Evolutionary conservation across 2,888 invertebrate species (phyloP).

Genomic region (Boloria selene): DNA sequence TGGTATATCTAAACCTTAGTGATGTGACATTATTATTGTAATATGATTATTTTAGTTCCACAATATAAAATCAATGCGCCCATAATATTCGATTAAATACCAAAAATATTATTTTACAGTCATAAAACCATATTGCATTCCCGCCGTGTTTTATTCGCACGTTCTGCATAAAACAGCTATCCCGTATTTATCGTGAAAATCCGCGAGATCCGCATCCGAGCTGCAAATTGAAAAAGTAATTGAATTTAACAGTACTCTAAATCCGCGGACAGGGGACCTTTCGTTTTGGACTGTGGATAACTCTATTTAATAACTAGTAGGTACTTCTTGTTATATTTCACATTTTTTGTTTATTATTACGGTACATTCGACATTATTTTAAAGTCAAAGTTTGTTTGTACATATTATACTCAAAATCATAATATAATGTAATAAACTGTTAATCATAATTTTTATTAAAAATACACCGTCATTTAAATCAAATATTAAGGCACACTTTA

Average conservation of each 20-base stretch:
- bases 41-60: not conserved
- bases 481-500: too few relatives aligned
- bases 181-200: slow-evolving; percentile 37
- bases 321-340: not conserved
- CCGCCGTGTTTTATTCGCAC: slow-evolving; percentile 5
- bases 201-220: slow-evolving; percentile 41
- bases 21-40: not conserved
- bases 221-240: slow-evolving; percentile 47
- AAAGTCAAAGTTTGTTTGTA: too few relatives aligned
- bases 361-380: too few relatives aligned
- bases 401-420: too few relatives aligned
- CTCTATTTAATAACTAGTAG: slow-evolving; percentile 15
- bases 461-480: too few relatives aligned
- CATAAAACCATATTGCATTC: slow-evolving; percentile 19
- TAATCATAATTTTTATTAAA: too few relatives aligned
- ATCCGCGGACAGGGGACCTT: slow-evolving; percentile 27
- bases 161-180: slow-evolving; percentile 23
- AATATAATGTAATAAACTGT: too few relatives aligned
- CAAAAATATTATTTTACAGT: slow-evolving; percentile 18
- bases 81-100: slow-evolving; percentile 7
- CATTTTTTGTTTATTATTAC: not conserved
- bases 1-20: too few relatives aligned
- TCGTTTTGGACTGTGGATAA: slow-evolving; percentile 28
- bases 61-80: slow-evolving; percentile 4
- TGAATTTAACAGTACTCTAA: slow-evolving; percentile 44